Percentiles rank a stretch among this genome's conserved stretches.
Conservation (phyloP, 2,888 invertebrate species). For the Agelastica alni region DNA sequence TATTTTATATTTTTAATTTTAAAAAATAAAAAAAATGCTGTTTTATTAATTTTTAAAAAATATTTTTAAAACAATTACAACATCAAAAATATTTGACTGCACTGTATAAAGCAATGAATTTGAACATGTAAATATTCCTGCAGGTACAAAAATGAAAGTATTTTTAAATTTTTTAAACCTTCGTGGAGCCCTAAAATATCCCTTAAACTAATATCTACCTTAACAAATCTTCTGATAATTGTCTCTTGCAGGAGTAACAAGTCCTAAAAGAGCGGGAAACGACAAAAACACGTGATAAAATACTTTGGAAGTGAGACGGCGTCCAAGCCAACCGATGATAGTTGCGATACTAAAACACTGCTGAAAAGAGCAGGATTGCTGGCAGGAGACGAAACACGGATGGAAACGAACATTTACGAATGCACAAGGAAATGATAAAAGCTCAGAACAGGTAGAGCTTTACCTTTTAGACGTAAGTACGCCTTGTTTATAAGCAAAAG, state of each 20-base stretch:
- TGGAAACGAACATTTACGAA: not conserved
- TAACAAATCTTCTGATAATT: not conserved
- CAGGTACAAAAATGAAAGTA: no score
- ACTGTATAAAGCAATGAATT: no score
- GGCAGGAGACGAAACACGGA: conserved; percentile 2
- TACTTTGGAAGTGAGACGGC: not conserved
- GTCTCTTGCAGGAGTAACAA: not conserved
- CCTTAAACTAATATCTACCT: no score
- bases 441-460: conserved; percentile 3
- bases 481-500: not conserved
- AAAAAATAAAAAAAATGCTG: no score
- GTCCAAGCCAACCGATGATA: conserved; percentile 5
- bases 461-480: not conserved
- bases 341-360: conserved; percentile 3
- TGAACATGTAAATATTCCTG: no score
- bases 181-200: no score
- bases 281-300: not conserved
- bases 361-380: not conserved
- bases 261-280: not conserved
- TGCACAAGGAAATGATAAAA: conserved; percentile 2
- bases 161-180: no score
- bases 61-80: no score
- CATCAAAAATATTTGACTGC: no score
- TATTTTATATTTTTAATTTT: no score
- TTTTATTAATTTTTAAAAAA: no score